A percentile compares a stretch with the other conserved stretches of the same genome.
Conservation (phyloP, 2,888 invertebrate species). For the Lobophora halterata region DNA sequence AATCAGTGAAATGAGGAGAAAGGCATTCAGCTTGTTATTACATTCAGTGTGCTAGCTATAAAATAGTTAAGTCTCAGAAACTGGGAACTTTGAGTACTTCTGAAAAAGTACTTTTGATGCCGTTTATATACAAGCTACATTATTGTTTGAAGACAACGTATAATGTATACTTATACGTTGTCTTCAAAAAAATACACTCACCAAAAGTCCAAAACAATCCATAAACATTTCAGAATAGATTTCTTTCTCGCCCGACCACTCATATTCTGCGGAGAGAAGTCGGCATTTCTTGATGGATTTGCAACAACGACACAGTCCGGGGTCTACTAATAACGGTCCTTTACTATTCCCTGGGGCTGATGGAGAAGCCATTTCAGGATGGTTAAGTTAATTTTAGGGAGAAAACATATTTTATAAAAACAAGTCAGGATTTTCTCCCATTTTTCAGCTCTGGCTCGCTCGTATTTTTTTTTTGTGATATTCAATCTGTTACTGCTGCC, state of each 20-base stretch:
- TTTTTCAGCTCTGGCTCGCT: too few relatives aligned
- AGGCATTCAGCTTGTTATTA: too few relatives aligned
- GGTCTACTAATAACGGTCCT: slow-evolving; percentile 63
- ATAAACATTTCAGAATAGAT: slow-evolving; percentile 70
- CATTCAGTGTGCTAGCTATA: too few relatives aligned
- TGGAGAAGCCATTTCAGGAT: slow-evolving; percentile 39
- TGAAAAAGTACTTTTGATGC: too few relatives aligned
- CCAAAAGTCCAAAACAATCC: slow-evolving; percentile 70
- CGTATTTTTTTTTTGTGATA: too few relatives aligned
- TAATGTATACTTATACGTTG: too few relatives aligned
- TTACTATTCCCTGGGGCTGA: slow-evolving; percentile 39
- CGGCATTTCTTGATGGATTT: slow-evolving; percentile 71
- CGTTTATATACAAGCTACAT: too few relatives aligned
- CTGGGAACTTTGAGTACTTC: too few relatives aligned
- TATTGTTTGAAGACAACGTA: too few relatives aligned
- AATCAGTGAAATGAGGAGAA: too few relatives aligned
- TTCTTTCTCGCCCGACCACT: slow-evolving; percentile 62
- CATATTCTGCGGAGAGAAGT: slow-evolving; percentile 59
- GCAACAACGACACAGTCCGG: slow-evolving; percentile 67
- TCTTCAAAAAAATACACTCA: slow-evolving; percentile 44
- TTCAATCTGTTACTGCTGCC: too few relatives aligned
- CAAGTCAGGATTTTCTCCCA: slow-evolving; percentile 48
- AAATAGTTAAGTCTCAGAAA: too few relatives aligned
- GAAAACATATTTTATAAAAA: slow-evolving; percentile 1
- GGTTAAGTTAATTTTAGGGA: slow-evolving; percentile 3